A percentile compares a stretch with the other conserved stretches of the same genome.
Conservation (phyloP, 2,888 invertebrate genomes). For the Ichneumoninae sp. region DNA sequence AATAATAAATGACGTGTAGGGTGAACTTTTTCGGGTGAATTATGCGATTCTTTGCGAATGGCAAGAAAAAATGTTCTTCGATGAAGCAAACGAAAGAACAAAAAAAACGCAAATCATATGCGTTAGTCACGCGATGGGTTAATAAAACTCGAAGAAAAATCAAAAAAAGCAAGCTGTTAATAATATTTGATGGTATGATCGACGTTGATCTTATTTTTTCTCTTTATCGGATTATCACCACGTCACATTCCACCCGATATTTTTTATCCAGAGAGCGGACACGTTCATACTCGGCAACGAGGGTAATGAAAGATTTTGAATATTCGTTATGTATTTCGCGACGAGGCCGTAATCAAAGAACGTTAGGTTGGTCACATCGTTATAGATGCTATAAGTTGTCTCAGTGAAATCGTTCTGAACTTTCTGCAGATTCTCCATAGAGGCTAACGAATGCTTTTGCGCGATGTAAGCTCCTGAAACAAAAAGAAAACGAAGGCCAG, state of each 20-base stretch:
- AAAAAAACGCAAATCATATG: conserved; percentile 49
- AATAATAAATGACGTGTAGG: background rate
- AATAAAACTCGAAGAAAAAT: conserved; percentile 56
- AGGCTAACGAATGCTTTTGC: conserved; percentile 80
- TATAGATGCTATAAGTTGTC: conserved; percentile 78
- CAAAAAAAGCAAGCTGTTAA: conserved; percentile 60
- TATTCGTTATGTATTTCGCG: conserved; percentile 76
- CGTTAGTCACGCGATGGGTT: conserved; percentile 56
- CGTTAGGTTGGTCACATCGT: conserved; percentile 75
- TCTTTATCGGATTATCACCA: conserved; percentile 68
- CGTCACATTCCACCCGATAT: conserved; percentile 77
- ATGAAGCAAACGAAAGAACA: conserved; percentile 24
- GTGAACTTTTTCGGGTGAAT: background rate
- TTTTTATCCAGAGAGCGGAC: conserved; percentile 76
- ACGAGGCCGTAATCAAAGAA: conserved; percentile 76
- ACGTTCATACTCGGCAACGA: conserved; percentile 77
- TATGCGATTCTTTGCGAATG: conserved; percentile 6
- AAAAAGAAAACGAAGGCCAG: conserved; percentile 80
- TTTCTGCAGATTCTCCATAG: conserved; percentile 80
- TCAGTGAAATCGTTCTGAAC: conserved; percentile 78
- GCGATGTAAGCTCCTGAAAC: conserved; percentile 83
- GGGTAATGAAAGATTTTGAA: conserved; percentile 76
- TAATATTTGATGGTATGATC: conserved; percentile 30
- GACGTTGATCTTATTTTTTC: conserved; percentile 21
- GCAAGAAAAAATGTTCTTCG: conserved; percentile 20